A percentile compares a stretch with the other conserved stretches of the same genome.
Evolutionary conservation across 2,797 vertebrate species (phyloP).

Genomic region (Euthynnus affinis): DNA sequence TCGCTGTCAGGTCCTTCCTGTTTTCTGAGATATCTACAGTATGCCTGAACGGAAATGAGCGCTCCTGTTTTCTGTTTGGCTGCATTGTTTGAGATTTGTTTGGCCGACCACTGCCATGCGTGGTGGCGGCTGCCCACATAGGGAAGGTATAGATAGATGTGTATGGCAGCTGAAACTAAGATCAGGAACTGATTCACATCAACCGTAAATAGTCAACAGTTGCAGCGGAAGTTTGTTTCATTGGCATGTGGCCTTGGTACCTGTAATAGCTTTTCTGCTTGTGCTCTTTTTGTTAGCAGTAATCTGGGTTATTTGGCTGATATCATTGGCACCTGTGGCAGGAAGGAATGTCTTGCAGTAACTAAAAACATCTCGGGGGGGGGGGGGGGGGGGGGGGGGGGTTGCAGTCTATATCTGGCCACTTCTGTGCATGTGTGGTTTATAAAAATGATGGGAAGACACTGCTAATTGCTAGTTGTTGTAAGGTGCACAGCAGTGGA

Average conservation of each 20-base stretch:
- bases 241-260: constrained; percentile 16
- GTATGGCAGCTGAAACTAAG: neutral
- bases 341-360: neutral
- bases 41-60: constrained; percentile 53
- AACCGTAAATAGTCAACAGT: constrained; percentile 15
- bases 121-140: neutral
- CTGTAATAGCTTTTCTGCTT: neutral
- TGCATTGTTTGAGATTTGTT: constrained; percentile 45
- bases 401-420: neutral
- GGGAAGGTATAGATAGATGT: constrained; percentile 8
- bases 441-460: neutral
- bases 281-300: neutral
- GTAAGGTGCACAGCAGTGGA: neutral
- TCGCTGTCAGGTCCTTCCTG: constrained; percentile 72
- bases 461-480: neutral
- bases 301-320: neutral
- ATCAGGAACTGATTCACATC: constrained; percentile 57
- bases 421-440: neutral
- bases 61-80: constrained; percentile 51
- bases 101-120: neutral
- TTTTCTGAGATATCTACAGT: constrained; percentile 71
- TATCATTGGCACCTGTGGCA: neutral
- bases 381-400: no score
- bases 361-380: neutral
- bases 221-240: constrained; percentile 34